Evolutionary conservation across 2,797 vertebrate genomes (phyloP).

Genomic region (Knipowitschia caucasica): DNA sequence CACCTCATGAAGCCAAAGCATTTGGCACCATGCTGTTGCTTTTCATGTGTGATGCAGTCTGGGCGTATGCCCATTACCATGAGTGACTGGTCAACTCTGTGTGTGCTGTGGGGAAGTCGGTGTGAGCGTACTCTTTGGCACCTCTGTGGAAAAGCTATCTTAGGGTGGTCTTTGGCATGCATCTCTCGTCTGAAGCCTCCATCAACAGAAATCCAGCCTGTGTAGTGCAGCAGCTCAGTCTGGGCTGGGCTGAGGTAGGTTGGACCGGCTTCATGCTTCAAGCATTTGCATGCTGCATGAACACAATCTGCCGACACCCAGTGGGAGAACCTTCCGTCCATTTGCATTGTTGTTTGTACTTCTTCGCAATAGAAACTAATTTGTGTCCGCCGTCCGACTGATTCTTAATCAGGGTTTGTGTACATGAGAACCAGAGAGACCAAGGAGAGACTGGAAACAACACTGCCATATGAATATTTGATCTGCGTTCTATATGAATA

Average conservation of each 20-base stretch:
- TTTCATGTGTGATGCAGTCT: slow-evolving; percentile 34
- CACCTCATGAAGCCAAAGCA: slow-evolving; percentile 51
- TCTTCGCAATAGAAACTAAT: slow-evolving; percentile 36
- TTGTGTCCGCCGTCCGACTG: slow-evolving; percentile 26
- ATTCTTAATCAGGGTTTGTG: slow-evolving; percentile 55
- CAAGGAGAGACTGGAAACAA: slow-evolving; percentile 40
- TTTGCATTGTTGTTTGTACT: slow-evolving; percentile 60
- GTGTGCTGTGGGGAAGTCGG: slow-evolving; percentile 8
- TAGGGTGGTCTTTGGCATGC: slow-evolving; percentile 52
- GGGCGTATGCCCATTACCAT: slow-evolving; percentile 21
- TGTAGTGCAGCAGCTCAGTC: slow-evolving; percentile 38
- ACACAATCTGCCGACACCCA: slow-evolving; percentile 56
- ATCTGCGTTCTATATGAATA: slow-evolving; percentile 66
- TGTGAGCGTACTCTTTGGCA: slow-evolving; percentile 23
- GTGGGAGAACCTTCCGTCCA: slow-evolving; percentile 47
- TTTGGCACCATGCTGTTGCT: slow-evolving; percentile 50
- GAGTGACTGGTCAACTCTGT: slow-evolving; percentile 34
- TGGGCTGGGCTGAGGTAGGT: slow-evolving; percentile 27
- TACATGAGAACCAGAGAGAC: slow-evolving; percentile 31
- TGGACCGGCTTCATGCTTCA: slow-evolving; percentile 48
- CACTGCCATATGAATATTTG: slow-evolving; percentile 59
- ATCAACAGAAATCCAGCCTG: slow-evolving; percentile 54
- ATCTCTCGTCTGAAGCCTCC: slow-evolving; percentile 40
- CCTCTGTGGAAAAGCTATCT: slow-evolving; percentile 30
- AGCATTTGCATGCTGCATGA: slow-evolving; percentile 69